Base-by-base conservation (phyloP, 2,113 vertebrate species). In the Hucho hucho region DNA sequence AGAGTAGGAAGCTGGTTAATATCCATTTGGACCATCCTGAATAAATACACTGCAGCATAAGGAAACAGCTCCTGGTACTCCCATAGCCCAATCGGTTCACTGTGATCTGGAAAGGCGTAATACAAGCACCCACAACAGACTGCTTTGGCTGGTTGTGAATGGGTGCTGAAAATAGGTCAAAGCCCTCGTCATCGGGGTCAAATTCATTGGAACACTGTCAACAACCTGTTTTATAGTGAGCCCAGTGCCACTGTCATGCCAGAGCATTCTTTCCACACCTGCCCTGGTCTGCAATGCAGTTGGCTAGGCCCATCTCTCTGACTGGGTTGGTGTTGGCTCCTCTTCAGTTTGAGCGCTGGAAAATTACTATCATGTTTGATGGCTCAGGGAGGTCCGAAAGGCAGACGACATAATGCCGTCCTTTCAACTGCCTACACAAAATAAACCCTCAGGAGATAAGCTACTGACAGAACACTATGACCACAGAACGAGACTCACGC, bases 1-100 rank as follows among this genome's bases (percentile, higher is more conserved):
- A 80, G 76, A 79, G 77, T 79, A 75, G 77, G 67, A 20, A 64
- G 47, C 75, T 64, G 78, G 74, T 83, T 83, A 47, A 82, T 53
- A 14, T 53, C 14, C 3, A 74, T 79, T 82, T 81, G 74, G 75
- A 87, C 64, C 69, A 74, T 70, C 75, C 26, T 78, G 76, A 81
- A 79, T 69, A 72, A 81, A 79, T 70, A 70, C 70, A 69, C 29
- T 32, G 12, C 74, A 75, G 73, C 37, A 65, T 11, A 75, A 82
- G 49, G 72, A 84, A 70, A 75, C 66, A 53, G 76, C 77, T 64
- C 72, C 64, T 29, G 64, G 37, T 3, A 43, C 37, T 43, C 37
- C 9, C 37, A 43, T 43, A 12, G 37, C 3, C 9, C 37, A 9
- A 43, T 11, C 37, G 9, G 37, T 43, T 43, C 37, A 43, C 37